Conservation (phyloP, 2,888 invertebrate species). For the Tiphia femorata region DNA sequence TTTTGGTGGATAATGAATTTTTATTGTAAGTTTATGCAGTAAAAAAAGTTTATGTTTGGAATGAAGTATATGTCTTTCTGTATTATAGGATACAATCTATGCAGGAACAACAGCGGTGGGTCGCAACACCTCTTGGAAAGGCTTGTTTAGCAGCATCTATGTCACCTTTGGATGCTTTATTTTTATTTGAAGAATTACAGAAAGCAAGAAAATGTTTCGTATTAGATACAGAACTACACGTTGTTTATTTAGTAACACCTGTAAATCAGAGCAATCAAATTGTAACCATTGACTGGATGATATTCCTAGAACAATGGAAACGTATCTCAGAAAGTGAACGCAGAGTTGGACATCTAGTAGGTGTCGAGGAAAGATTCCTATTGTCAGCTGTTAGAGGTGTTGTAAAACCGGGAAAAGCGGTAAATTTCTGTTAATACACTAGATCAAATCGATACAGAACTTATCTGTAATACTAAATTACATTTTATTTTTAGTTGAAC, state of each 20-base stretch:
- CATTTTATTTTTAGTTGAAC: constrained; percentile 51
- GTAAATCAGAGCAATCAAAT: constrained; percentile 85
- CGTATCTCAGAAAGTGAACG: constrained; percentile 82
- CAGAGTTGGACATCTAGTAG: constrained; percentile 89
- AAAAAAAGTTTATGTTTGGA: not conserved
- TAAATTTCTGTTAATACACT: constrained; percentile 25
- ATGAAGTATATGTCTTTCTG: constrained; percentile 1
- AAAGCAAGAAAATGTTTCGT: constrained; percentile 92
- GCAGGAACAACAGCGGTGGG: constrained; percentile 69
- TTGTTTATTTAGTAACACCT: constrained; percentile 96
- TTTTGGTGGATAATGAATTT: constrained; percentile 85
- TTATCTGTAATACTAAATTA: not conserved
- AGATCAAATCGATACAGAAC: not conserved
- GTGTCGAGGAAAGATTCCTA: constrained; percentile 88
- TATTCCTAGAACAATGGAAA: constrained; percentile 86
- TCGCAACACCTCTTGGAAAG: constrained; percentile 88
- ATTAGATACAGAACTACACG: constrained; percentile 93
- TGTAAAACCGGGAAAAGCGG: constrained; percentile 68
- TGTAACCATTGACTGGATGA: constrained; percentile 85
- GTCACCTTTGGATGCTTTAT: constrained; percentile 93
- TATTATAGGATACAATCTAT: constrained; percentile 40
- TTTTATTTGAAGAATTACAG: constrained; percentile 90
- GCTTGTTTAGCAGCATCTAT: constrained; percentile 94
- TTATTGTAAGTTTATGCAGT: constrained; percentile 69
- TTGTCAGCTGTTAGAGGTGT: constrained; percentile 81